These are phyloP conservation scores for Heptranchias perlo DNA, from an alignment of 2,113 vertebrate species.

Conservation along the genomic window DNA sequence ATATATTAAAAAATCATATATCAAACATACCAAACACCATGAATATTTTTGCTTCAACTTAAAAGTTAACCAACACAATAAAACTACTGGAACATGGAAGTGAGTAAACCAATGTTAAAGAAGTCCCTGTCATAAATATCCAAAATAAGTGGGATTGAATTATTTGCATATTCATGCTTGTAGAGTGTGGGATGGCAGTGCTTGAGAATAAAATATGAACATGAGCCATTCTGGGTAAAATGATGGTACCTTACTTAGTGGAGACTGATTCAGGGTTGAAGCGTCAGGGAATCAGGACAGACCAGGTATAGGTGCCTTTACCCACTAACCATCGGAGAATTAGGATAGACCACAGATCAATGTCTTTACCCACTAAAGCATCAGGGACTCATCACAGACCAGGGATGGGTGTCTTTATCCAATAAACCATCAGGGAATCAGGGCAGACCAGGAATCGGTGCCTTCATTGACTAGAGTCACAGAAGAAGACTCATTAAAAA, in stretches of 20 bases:
- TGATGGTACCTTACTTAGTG: background rate
- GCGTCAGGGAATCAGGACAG: background rate
- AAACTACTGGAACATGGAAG: background rate
- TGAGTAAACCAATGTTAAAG: background rate
- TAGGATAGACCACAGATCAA: background rate
- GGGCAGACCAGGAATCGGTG: no score
- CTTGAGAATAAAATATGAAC: background rate
- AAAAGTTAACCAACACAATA: background rate
- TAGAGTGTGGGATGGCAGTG: background rate
- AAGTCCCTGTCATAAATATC: background rate
- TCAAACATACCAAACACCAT: background rate
- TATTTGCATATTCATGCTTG: background rate
- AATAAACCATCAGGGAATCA: background rate
- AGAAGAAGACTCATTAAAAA: background rate
- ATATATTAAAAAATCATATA: background rate
- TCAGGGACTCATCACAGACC: background rate
- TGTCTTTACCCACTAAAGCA: background rate
- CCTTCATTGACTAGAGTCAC: no score
- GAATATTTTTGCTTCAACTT: slow-evolving; percentile 3
- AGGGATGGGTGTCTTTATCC: background rate
- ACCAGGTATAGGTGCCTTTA: background rate
- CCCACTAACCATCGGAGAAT: background rate
- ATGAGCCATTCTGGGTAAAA: background rate
- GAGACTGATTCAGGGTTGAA: background rate
- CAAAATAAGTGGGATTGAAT: background rate